Conservation (phyloP, 2,888 invertebrate species). For the Eupithecia subfuscata region DNA sequence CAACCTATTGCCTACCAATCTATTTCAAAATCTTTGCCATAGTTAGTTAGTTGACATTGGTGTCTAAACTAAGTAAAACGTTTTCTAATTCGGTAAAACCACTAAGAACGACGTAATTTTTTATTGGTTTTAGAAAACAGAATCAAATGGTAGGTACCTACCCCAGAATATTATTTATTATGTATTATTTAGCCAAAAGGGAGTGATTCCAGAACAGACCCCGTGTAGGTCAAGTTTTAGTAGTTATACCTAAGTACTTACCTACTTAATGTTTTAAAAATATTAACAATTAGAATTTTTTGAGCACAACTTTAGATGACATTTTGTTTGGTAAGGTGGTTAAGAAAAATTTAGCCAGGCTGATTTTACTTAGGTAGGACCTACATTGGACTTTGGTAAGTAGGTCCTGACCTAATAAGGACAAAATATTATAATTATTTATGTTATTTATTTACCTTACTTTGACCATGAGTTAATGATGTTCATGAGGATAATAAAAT, state of each 20-base stretch:
- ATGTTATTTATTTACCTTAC: not conserved
- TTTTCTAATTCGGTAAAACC: constrained; percentile 1
- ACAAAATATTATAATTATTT: not conserved
- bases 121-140: not conserved
- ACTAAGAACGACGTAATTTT: not conserved
- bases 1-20: constrained; percentile 18
- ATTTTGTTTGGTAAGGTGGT: too few relatives aligned
- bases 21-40: constrained; percentile 33
- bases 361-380: too few relatives aligned
- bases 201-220: not conserved
- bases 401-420: not conserved
- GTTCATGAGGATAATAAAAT: not conserved
- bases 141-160: too few relatives aligned
- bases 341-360: too few relatives aligned
- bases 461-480: not conserved
- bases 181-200: not conserved
- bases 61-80: not conserved
- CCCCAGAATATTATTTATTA: too few relatives aligned
- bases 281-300: too few relatives aligned
- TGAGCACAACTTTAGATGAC: too few relatives aligned
- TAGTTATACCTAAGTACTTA: too few relatives aligned
- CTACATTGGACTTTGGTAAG: not conserved
- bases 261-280: too few relatives aligned
- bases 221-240: not conserved
- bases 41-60: constrained; percentile 12